Evolutionary conservation across 2,888 invertebrate genomes (phyloP).

Genomic region (Lissonota sp.): DNA sequence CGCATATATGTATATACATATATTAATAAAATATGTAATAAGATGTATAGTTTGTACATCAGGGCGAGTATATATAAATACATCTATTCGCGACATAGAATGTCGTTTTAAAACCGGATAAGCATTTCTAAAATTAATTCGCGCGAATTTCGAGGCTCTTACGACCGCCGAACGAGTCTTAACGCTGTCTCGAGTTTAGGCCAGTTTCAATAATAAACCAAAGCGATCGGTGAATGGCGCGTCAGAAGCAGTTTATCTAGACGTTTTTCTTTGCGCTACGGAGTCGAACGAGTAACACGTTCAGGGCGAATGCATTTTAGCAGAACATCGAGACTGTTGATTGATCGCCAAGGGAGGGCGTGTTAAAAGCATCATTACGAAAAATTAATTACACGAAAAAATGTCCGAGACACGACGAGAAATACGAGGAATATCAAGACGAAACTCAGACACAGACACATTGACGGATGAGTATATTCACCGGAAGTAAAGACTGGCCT

Average conservation of each 20-base stretch:
- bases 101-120: constrained; percentile 36
- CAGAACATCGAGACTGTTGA: not conserved
- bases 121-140: constrained; percentile 66
- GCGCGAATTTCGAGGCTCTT: constrained; percentile 62
- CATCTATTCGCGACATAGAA: constrained; percentile 22
- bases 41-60: not conserved
- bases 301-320: not conserved
- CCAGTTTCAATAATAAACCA: constrained; percentile 74
- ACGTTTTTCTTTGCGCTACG: constrained; percentile 58
- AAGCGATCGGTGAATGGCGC: constrained; percentile 66
- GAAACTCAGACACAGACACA: not conserved
- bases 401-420: not conserved
- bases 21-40: not conserved
- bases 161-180: constrained; percentile 38
- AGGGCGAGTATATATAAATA: constrained; percentile 1
- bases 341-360: not conserved
- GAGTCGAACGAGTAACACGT: constrained; percentile 4
- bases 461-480: constrained; percentile 5
- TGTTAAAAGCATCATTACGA: not conserved
- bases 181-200: constrained; percentile 59
- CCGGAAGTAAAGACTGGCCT: constrained; percentile 44
- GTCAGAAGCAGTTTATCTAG: constrained; percentile 67
- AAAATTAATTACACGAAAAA: not conserved
- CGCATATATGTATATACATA: not conserved
- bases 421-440: not conserved